Percentiles rank a stretch among this genome's conserved stretches.
Evolutionary conservation across 37 sponge, comb jelly and placozoan species (phyloP).

Genomic region (Eunapius fragilis): DNA sequence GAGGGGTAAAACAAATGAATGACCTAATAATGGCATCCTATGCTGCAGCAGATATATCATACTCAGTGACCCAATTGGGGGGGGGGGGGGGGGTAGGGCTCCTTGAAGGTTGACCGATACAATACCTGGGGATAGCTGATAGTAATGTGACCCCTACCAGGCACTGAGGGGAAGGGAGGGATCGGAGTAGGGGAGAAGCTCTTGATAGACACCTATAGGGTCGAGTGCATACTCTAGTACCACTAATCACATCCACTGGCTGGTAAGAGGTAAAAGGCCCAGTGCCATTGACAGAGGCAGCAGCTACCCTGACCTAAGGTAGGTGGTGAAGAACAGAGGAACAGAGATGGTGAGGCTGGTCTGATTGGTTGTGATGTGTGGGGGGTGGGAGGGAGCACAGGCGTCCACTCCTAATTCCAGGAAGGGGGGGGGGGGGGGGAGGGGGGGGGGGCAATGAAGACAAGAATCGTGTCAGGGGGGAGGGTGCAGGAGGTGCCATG

Average conservation of each 20-base stretch:
- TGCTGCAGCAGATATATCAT: constrained; percentile 8
- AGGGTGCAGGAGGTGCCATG: too few relatives aligned
- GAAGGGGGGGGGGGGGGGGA: too few relatives aligned
- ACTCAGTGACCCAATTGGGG: constrained; percentile 8
- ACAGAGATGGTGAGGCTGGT: background rate
- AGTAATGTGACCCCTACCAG: constrained; percentile 16
- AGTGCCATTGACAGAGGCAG: constrained; percentile 7
- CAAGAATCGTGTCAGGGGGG: background rate
- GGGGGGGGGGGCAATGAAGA: background rate
- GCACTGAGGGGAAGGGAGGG: background rate
- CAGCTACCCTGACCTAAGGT: constrained; percentile 39
- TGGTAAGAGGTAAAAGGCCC: constrained; percentile 5
- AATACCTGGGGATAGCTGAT: constrained; percentile 4
- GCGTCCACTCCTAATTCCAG: too few relatives aligned
- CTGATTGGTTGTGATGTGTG: background rate
- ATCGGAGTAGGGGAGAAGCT: background rate
- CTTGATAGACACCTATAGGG: too few relatives aligned
- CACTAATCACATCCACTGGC: constrained; percentile 11
- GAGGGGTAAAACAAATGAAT: background rate
- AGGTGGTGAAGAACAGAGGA: background rate
- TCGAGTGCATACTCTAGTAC: too few relatives aligned
- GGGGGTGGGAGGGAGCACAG: too few relatives aligned
- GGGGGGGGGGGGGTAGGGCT: too few relatives aligned
- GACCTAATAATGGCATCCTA: too few relatives aligned
- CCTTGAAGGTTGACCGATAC: constrained; percentile 17